Conservation (phyloP, 2,888 invertebrate genomes). For the Trachelus stipa region DNA sequence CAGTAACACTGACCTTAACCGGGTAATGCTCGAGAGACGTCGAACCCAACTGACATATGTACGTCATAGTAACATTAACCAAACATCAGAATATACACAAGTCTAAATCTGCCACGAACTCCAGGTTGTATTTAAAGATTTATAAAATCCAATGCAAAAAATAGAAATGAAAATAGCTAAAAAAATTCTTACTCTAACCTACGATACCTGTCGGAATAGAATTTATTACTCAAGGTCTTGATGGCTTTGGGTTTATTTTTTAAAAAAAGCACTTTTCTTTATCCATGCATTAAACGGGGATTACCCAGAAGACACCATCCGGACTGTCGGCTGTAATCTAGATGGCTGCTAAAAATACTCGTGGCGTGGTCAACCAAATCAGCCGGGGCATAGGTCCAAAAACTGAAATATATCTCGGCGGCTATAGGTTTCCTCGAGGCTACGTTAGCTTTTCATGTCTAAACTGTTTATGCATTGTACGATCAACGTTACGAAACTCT, state of each 20-base stretch:
- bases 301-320: constrained; percentile 18
- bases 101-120: background rate
- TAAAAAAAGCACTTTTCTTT: background rate
- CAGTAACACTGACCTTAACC: background rate
- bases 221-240: background rate
- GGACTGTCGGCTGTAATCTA: constrained; percentile 46
- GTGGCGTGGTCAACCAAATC: constrained; percentile 57
- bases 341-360: constrained; percentile 61
- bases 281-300: background rate
- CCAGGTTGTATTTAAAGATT: background rate
- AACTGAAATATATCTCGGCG: constrained; percentile 46
- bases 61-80: background rate
- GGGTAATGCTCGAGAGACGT: background rate
- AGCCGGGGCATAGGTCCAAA: constrained; percentile 56
- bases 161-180: background rate
- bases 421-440: constrained; percentile 11
- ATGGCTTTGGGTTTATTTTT: background rate
- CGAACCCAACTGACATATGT: background rate
- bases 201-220: background rate
- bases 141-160: background rate
- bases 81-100: background rate
- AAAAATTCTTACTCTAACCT: background rate
- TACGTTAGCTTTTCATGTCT: background rate
- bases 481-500: constrained; percentile 3
- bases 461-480: background rate